Evolutionary conservation across 2,888 invertebrate genomes (phyloP).

Genomic region (Lochmaea crataegi): DNA sequence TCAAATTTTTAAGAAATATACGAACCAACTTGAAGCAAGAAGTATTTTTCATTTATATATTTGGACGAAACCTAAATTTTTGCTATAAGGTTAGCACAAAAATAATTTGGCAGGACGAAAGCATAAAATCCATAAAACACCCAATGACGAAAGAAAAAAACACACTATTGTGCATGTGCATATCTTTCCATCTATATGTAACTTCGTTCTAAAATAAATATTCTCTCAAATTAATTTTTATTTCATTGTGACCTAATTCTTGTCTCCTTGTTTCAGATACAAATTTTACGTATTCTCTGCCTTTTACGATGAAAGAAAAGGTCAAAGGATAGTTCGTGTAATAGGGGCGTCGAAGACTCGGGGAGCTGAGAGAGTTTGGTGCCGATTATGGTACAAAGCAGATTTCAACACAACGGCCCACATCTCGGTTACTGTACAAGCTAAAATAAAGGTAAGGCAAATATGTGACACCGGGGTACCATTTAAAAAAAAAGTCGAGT

Average conservation of each 20-base stretch:
- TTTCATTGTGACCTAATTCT: conserved; percentile 1
- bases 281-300: conserved; percentile 94
- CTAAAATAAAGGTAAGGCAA: conserved; percentile 76
- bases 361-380: conserved; percentile 84
- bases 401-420: conserved; percentile 55
- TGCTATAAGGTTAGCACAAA: no score
- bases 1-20: no score
- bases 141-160: no score
- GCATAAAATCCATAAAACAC: no score
- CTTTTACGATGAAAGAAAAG: conserved; percentile 82
- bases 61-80: no score
- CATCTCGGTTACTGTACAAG: conserved; percentile 74
- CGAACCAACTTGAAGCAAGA: no score
- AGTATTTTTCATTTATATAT: no score
- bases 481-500: background rate
- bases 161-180: no score
- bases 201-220: no score
- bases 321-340: conserved; percentile 77
- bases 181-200: no score
- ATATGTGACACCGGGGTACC: background rate
- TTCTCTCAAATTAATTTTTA: background rate
- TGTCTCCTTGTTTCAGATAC: conserved; percentile 70
- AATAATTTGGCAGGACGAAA: no score
- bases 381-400: conserved; percentile 78
- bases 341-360: conserved; percentile 91